These are phyloP conservation scores for Syrphus vitripennis DNA, from an alignment of 2,888 invertebrate species.

Conservation along the genomic window DNA sequence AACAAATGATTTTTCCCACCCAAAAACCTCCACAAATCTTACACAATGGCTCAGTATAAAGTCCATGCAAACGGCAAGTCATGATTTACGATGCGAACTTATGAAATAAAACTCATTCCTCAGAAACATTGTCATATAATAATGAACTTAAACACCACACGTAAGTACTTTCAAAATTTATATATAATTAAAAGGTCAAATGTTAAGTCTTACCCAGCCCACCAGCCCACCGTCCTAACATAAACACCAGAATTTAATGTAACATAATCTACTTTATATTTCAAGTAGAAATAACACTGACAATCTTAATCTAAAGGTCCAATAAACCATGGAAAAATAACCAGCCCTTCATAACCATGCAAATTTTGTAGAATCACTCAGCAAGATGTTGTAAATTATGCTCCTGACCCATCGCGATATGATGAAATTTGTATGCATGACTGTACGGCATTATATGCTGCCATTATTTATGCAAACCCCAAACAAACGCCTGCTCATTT, in stretches of 20 bases:
- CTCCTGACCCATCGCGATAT: not conserved
- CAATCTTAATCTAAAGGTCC: not conserved
- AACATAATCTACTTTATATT: not conserved
- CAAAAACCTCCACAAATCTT: too few relatives aligned
- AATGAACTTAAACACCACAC: too few relatives aligned
- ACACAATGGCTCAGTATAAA: too few relatives aligned
- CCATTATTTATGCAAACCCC: not conserved
- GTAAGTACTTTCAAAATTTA: too few relatives aligned
- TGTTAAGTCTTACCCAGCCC: not conserved
- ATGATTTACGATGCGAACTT: too few relatives aligned
- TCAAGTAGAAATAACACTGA: not conserved
- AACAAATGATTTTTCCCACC: too few relatives aligned
- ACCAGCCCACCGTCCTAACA: too few relatives aligned
- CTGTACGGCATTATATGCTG: not conserved
- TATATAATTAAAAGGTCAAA: too few relatives aligned
- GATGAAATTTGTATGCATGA: not conserved
- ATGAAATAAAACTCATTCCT: too few relatives aligned
- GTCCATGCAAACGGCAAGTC: too few relatives aligned
- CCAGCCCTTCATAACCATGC: not conserved
- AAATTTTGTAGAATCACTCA: not conserved
- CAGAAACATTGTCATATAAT: too few relatives aligned
- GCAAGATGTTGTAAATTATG: not conserved
- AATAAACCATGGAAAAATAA: not conserved
- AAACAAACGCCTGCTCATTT: not conserved
- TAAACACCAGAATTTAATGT: not conserved